Conservation (phyloP, 92 coral and sea anemone genomes). For the Scolanthus callimorphus region DNA sequence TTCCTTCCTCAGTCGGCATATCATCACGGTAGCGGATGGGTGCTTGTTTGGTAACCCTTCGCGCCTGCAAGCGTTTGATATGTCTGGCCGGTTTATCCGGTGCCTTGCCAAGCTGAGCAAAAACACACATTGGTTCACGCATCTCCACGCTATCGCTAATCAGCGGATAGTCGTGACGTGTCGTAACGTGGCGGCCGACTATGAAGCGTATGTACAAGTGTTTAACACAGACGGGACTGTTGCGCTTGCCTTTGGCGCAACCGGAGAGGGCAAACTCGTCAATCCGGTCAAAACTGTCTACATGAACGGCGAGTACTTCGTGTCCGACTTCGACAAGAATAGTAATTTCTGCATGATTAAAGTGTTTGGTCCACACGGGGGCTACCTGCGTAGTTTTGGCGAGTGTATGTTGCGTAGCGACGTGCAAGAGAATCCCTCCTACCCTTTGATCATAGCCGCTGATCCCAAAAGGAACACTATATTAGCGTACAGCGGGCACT, state of each 20-base stretch:
- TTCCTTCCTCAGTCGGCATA: conserved; percentile 30
- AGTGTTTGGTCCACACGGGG: conserved; percentile 60
- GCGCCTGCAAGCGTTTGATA: conserved; percentile 66
- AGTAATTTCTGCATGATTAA: conserved; percentile 70
- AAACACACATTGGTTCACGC: conserved; percentile 73
- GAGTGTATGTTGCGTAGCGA: conserved; percentile 70
- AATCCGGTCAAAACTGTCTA: conserved; percentile 58
- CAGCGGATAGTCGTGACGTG: conserved; percentile 66
- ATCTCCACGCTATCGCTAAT: conserved; percentile 17
- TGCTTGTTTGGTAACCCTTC: conserved; percentile 78
- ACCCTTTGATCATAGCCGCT: conserved; percentile 63
- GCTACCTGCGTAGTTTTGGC: conserved; percentile 60
- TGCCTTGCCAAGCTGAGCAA: conserved; percentile 41
- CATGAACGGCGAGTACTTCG: conserved; percentile 59
- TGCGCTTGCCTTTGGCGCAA: conserved; percentile 60
- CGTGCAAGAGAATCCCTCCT: conserved; percentile 41
- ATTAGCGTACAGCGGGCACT: conserved; percentile 63
- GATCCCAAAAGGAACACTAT: conserved; percentile 23
- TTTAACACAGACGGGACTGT: conserved; percentile 55
- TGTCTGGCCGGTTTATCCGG: conserved; percentile 54
- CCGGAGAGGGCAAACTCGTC: conserved; percentile 54
- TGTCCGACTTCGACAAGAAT: conserved; percentile 71
- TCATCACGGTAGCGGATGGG: conserved; percentile 63
- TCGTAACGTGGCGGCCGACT: conserved; percentile 49
- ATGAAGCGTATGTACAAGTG: conserved; percentile 75